A percentile compares a stretch with the other conserved stretches of the same genome.
phyloP scores from a whole-genome alignment of 2,888 invertebrate genomes.

The Nomada goodeniana region DNA sequence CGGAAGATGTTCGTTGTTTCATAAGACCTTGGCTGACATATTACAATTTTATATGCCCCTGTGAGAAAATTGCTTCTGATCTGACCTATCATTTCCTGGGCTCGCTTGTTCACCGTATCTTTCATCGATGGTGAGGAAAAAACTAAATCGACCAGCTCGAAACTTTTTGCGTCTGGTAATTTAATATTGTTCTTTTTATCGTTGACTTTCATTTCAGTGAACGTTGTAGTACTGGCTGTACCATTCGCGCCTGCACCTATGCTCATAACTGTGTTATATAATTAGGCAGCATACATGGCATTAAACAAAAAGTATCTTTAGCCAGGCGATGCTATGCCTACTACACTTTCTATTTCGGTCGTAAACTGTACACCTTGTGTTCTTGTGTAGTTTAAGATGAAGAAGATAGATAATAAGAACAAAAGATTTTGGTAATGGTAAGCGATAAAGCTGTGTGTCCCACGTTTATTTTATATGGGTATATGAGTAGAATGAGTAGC shows the following conservation, averaged over 20 bases:
- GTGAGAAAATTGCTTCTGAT: conserved; percentile 29
- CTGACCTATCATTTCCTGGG: conserved; percentile 8
- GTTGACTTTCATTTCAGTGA: conserved; percentile 44
- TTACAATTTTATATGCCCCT: conserved; percentile 18
- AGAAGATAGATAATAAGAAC: neutral
- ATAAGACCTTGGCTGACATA: conserved; percentile 60
- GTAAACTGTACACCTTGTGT: conserved; percentile 41
- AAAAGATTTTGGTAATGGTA: neutral
- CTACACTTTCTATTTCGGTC: conserved; percentile 65
- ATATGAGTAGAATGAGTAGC: neutral
- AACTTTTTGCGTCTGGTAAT: neutral
- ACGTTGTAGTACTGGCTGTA: conserved; percentile 33
- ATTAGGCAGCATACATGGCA: conserved; percentile 47
- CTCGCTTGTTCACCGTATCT: neutral
- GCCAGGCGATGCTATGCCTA: conserved; percentile 55
- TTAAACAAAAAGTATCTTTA: conserved; percentile 63
- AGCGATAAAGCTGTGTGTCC: neutral
- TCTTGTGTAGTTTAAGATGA: neutral
- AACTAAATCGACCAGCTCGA: neutral
- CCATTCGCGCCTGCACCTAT: conserved; percentile 27
- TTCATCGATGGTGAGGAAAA: neutral
- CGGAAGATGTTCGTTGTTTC: conserved; percentile 44
- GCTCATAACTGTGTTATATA: conserved; percentile 66
- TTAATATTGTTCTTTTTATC: conserved; percentile 1
- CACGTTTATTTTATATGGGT: neutral